phyloP scores from a whole-genome alignment of 2,113 vertebrate species.

The Myxocyprinus asiaticus region DNA sequence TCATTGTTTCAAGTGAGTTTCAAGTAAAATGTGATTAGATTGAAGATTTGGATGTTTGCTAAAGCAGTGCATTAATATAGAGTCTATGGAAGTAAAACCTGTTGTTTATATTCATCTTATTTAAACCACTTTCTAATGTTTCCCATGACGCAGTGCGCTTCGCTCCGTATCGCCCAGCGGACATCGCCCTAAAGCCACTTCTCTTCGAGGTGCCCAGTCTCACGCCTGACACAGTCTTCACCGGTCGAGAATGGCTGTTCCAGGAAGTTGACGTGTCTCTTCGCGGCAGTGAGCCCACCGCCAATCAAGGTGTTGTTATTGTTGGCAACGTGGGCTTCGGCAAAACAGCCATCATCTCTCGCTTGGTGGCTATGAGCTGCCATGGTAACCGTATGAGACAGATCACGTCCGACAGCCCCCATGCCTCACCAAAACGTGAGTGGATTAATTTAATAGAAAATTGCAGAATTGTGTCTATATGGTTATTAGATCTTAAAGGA shows the following conservation, averaged over 20 bases:
- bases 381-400: slow-evolving; percentile 85
- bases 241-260: slow-evolving; percentile 87
- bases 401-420: slow-evolving; percentile 82
- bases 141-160: slow-evolving; percentile 76
- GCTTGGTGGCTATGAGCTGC: slow-evolving; percentile 73
- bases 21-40: too few relatives aligned
- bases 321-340: slow-evolving; percentile 85
- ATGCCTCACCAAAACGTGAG: slow-evolving; percentile 53
- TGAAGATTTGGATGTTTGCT: too few relatives aligned
- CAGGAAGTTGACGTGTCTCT: slow-evolving; percentile 83
- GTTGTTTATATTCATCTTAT: background rate
- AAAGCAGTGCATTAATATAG: too few relatives aligned
- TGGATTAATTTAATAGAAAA: background rate
- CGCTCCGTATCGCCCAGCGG: slow-evolving; percentile 83
- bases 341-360: slow-evolving; percentile 85
- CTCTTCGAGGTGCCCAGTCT: slow-evolving; percentile 89
- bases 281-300: slow-evolving; percentile 73
- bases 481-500: too few relatives aligned
- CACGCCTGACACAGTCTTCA: slow-evolving; percentile 80
- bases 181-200: slow-evolving; percentile 85
- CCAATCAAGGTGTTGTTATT: slow-evolving; percentile 83
- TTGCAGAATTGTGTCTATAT: too few relatives aligned
- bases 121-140: background rate
- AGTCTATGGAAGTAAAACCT: too few relatives aligned
- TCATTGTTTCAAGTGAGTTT: too few relatives aligned